Conservation (phyloP, 2,888 invertebrate genomes). For the Oligia fasciuncula region DNA sequence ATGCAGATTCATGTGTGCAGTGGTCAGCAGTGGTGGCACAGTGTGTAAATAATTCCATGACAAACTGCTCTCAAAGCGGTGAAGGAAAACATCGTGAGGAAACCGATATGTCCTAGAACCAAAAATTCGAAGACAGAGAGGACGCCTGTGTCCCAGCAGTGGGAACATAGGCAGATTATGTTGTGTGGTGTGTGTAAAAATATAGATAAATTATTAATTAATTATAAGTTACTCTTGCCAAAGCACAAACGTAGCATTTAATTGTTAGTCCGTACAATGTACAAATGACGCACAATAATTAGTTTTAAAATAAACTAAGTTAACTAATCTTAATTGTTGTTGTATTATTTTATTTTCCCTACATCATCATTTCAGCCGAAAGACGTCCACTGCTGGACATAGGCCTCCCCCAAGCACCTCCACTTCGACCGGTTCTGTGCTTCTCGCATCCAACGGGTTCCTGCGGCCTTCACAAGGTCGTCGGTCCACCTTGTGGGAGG, state of each 20-base stretch:
- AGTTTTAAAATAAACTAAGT: constrained; percentile 56
- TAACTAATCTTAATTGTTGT: constrained; percentile 39
- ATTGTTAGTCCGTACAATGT: constrained; percentile 47
- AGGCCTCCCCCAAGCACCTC: no score
- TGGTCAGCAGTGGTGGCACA: no score
- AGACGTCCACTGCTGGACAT: no score
- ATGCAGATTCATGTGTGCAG: no score
- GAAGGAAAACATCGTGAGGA: not conserved
- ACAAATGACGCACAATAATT: constrained; percentile 64
- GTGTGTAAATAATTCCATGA: not conserved
- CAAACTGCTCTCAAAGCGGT: not conserved
- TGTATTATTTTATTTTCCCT: constrained; percentile 39
- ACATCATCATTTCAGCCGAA: no score
- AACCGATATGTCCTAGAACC: not conserved
- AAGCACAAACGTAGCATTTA: constrained; percentile 61
- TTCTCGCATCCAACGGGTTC: no score
- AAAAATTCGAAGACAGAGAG: not conserved
- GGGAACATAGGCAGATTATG: not conserved
- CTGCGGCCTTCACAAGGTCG: no score
- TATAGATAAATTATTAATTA: constrained; percentile 28
- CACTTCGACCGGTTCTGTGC: no score
- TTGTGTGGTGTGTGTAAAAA: not conserved
- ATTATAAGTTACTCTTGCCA: constrained; percentile 56
- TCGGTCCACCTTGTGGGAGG: no score
- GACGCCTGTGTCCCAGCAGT: not conserved